These are phyloP conservation scores for Baryphthengus martii DNA, from an alignment of 2,113 vertebrate genomes.

Conservation along the genomic window DNA sequence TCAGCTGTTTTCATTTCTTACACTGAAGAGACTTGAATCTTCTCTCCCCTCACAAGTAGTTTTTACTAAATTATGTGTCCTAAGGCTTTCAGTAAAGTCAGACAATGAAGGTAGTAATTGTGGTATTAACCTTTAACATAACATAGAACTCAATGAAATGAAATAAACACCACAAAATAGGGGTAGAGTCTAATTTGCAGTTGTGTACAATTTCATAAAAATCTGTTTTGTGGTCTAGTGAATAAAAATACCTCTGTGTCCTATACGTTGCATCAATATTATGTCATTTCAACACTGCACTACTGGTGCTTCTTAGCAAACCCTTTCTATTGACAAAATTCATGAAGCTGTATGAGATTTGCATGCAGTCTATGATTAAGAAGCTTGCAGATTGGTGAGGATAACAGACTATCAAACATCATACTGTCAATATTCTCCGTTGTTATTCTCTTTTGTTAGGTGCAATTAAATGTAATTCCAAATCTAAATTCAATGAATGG, in stretches of 20 bases:
- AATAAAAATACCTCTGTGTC: background rate
- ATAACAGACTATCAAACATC: background rate
- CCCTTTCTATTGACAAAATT: background rate
- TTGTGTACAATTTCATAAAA: background rate
- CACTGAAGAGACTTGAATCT: background rate
- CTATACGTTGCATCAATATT: background rate
- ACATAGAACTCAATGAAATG: background rate
- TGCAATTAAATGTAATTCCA: background rate
- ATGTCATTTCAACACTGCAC: background rate
- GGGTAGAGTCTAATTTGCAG: background rate
- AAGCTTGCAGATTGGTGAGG: background rate
- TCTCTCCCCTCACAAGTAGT: background rate
- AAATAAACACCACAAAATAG: background rate
- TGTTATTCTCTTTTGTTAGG: no score
- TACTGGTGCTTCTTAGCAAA: background rate
- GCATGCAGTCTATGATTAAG: background rate
- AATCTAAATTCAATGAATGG: background rate
- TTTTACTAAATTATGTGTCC: constrained; percentile 29
- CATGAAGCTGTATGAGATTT: background rate
- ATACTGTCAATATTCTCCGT: no score
- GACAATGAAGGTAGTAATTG: background rate
- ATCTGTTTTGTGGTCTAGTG: background rate
- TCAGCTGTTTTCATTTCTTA: background rate
- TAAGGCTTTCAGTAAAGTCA: constrained; percentile 47
- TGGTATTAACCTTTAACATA: constrained; percentile 11